Conservation (phyloP, 2,888 invertebrate genomes). For the Erebia ligea region DNA sequence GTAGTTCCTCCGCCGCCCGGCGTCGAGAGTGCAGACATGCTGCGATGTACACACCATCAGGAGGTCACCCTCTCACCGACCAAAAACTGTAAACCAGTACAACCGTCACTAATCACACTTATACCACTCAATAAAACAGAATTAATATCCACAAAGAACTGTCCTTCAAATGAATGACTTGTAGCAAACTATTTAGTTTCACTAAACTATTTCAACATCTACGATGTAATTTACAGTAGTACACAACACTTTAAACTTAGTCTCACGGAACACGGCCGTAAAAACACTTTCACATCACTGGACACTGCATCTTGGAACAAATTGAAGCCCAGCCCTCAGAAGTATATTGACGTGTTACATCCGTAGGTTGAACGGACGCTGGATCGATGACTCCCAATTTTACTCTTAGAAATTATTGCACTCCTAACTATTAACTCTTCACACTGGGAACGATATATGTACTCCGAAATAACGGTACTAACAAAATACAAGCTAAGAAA, state of each 20-base stretch:
- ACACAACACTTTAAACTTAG: constrained; percentile 29
- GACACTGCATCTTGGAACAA: constrained; percentile 51
- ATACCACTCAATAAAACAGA: constrained; percentile 45
- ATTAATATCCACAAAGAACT: constrained; percentile 47
- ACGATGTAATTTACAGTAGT: constrained; percentile 23
- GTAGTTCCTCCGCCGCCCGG: constrained; percentile 85
- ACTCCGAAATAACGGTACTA: constrained; percentile 67
- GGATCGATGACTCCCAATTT: constrained; percentile 71
- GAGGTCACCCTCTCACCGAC: constrained; percentile 78
- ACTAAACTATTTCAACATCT: constrained; percentile 32
- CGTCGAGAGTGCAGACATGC: constrained; percentile 98
- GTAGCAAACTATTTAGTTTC: constrained; percentile 34
- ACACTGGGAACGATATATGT: constrained; percentile 46
- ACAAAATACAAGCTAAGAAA: constrained; percentile 63
- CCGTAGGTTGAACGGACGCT: constrained; percentile 66
- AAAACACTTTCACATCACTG: constrained; percentile 74
- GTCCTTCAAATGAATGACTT: constrained; percentile 51
- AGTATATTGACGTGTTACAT: constrained; percentile 83
- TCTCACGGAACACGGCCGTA: constrained; percentile 48
- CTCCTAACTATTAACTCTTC: constrained; percentile 41
- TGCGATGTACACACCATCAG: constrained; percentile 96
- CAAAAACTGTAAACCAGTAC: constrained; percentile 76
- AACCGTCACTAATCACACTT: constrained; percentile 51
- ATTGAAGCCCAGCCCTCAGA: constrained; percentile 74
- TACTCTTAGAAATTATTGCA: constrained; percentile 46